These are phyloP conservation scores for Pyrgilauda ruficollis DNA, from an alignment of 2,113 vertebrate species.

Conservation along the genomic window DNA sequence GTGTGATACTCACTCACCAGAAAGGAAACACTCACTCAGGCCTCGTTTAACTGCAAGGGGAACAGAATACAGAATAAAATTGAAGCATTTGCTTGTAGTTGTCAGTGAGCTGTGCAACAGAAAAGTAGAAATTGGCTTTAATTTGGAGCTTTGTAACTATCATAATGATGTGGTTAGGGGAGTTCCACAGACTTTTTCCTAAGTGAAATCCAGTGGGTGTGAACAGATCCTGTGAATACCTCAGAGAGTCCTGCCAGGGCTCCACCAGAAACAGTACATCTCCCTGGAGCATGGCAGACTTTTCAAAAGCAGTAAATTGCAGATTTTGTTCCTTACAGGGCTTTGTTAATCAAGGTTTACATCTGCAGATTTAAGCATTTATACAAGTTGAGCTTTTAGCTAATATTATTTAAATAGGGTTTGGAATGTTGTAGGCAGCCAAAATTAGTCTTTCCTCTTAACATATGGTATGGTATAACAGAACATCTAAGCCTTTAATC, in stretches of 20 bases:
- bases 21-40: background rate
- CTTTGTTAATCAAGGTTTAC: constrained; percentile 28
- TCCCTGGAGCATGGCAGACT: constrained; percentile 17
- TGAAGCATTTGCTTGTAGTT: background rate
- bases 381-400: constrained; percentile 17
- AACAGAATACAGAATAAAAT: background rate
- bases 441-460: constrained; percentile 42
- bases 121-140: background rate
- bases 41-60: background rate
- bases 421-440: constrained; percentile 45
- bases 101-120: background rate
- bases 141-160: background rate
- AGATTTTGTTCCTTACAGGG: constrained; percentile 34
- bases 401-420: constrained; percentile 45
- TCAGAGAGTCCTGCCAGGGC: background rate
- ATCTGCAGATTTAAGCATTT: constrained; percentile 57
- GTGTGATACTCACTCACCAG: background rate
- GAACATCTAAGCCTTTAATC: constrained; percentile 58
- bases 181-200: background rate
- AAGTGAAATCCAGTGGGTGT: constrained; percentile 12
- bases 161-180: background rate
- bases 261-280: constrained; percentile 20
- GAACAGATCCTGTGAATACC: background rate
- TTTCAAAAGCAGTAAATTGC: constrained; percentile 25
- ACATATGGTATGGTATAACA: constrained; percentile 34